Conservation (phyloP, 2,888 invertebrate species). For the Anodontia alba region DNA sequence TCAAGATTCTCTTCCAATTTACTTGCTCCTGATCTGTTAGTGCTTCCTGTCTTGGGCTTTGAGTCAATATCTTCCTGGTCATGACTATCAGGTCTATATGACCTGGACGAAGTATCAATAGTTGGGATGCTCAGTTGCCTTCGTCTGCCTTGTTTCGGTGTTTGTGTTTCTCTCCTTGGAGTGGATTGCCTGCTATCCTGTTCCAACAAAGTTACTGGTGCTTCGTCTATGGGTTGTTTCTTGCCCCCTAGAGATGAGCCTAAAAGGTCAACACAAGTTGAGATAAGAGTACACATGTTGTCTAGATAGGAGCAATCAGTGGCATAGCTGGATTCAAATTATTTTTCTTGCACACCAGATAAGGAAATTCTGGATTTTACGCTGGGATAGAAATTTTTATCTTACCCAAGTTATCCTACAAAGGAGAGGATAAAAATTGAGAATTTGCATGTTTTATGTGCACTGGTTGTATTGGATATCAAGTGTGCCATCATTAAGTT, state of each 20-base stretch:
- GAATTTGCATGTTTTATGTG: too few relatives aligned
- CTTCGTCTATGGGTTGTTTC: neutral
- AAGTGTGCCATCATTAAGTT: too few relatives aligned
- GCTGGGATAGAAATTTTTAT: too few relatives aligned
- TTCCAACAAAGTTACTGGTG: neutral
- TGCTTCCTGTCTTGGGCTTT: neutral
- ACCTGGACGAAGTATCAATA: neutral
- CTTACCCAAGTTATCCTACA: too few relatives aligned
- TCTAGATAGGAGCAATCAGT: too few relatives aligned
- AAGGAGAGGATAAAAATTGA: too few relatives aligned
- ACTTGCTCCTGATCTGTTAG: neutral
- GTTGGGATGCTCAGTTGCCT: neutral
- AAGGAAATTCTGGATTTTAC: too few relatives aligned
- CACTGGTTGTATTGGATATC: too few relatives aligned
- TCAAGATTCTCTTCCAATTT: neutral
- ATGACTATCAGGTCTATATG: neutral
- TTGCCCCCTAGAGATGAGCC: conserved; percentile 2
- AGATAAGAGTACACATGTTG: too few relatives aligned
- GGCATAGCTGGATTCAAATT: too few relatives aligned
- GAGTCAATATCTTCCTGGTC: neutral
- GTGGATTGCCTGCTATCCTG: neutral
- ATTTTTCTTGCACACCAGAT: too few relatives aligned
- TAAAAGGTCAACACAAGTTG: neutral
- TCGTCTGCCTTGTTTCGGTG: conserved; percentile 22
- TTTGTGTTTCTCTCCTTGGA: conserved; percentile 12